phyloP scores from a whole-genome alignment of 2,113 vertebrate genomes.

The Pipra filicauda region DNA sequence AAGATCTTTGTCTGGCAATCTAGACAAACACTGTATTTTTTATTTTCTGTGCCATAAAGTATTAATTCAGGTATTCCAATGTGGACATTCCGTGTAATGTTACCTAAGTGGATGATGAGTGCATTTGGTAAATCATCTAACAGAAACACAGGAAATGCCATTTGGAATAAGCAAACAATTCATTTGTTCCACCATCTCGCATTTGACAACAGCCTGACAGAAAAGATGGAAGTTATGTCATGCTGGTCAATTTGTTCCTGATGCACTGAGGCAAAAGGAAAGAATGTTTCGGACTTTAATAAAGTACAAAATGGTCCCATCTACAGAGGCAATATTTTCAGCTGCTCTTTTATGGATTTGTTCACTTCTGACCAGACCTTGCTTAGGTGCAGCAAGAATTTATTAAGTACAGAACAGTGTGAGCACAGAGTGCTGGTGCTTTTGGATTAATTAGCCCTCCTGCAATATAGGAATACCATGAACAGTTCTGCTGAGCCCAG shows the following conservation, averaged over 20 bases:
- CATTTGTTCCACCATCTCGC: background rate
- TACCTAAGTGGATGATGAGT: background rate
- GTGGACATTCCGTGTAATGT: background rate
- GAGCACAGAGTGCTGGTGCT: background rate
- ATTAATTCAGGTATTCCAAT: background rate
- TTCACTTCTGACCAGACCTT: background rate
- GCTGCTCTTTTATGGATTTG: background rate
- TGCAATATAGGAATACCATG: background rate
- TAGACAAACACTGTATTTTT: background rate
- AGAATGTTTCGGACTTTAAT: background rate
- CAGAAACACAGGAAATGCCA: background rate
- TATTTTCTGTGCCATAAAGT: background rate
- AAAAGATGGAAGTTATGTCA: background rate
- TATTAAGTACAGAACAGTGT: background rate
- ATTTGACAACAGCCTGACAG: background rate
- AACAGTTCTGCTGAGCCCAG: background rate
- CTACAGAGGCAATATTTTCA: background rate
- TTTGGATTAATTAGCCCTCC: background rate
- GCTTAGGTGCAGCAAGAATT: background rate
- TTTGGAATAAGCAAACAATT: background rate
- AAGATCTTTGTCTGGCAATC: constrained; percentile 23
- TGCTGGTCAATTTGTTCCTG: background rate
- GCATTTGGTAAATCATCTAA: background rate
- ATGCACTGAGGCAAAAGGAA: background rate
- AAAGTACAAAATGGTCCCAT: background rate